Percentiles rank a stretch among this genome's conserved stretches.
Evolutionary conservation across 2,113 vertebrate species (phyloP).

Genomic region (Odocoileus virginianus): DNA sequence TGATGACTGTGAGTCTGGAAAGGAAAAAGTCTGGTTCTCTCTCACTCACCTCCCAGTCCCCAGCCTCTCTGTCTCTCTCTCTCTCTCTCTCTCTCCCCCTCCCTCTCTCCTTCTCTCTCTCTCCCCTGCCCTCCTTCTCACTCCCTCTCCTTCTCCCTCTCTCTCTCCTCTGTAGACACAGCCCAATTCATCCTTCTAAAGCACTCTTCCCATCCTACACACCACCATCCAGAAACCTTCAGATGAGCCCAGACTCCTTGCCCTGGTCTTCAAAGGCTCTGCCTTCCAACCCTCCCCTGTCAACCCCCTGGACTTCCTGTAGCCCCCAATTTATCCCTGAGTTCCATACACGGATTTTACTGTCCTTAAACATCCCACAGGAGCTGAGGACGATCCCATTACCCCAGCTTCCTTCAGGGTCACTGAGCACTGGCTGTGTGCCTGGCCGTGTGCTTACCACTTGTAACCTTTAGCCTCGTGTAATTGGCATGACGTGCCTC

Average conservation of each 20-base stretch:
- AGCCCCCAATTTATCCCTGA: background rate
- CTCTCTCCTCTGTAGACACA: accelerated
- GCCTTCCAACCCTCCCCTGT: background rate
- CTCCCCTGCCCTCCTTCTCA: accelerated
- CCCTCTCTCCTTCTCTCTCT: accelerated
- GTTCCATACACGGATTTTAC: background rate
- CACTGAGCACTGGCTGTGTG: background rate
- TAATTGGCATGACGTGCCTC: background rate
- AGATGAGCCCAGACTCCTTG: background rate
- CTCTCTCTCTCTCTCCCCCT: background rate
- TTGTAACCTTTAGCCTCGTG: background rate
- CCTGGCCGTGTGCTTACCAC: background rate
- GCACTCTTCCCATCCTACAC: background rate
- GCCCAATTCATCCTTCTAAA: background rate
- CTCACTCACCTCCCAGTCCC: background rate
- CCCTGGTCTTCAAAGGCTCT: background rate
- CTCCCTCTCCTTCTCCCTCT: accelerated
- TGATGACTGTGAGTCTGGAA: background rate
- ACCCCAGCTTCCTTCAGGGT: background rate
- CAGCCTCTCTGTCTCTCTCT: accelerated
- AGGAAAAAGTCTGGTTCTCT: background rate
- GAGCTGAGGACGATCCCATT: too few species aligned
- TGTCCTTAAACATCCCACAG: background rate
- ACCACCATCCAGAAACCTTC: background rate
- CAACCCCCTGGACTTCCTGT: background rate